Base-by-base conservation (phyloP, 2,113 vertebrate species). In the Aptenodytes forsteri region DNA sequence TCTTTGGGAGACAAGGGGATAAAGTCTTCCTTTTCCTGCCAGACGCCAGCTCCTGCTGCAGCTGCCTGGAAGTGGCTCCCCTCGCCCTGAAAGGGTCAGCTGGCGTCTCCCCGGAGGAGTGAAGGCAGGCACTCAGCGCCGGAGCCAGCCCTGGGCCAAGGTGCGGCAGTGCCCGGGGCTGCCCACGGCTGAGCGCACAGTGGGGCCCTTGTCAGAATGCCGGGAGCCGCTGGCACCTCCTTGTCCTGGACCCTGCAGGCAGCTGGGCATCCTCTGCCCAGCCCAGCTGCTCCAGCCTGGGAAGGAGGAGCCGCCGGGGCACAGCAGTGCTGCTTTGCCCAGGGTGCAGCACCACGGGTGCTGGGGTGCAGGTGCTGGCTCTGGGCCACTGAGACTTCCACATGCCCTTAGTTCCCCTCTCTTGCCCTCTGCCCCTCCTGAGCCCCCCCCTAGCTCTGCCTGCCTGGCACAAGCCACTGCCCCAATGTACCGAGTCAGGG, bases 1-100 rank as follows among this genome's bases (percentile, higher is more conserved):
- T 79, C 64, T 52, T 72, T 21, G 22, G 36, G 69, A 92, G 61
- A 92, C 55, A 82, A 93, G 52, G 17, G 29, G 20, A 47, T 29
- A 32, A 52, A 50, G 55, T 70, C 59, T 92, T 91, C 90, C 82
- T 78, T 87, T 90, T 90, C 95, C 94, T 90, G 90, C 55, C 85
- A 87, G 78, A 42, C 17, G 2, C 65, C 64, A 27, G 32, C 55
- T 55, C 46, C 58, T n/a, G 25, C 76, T 84, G 83, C 95, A 93
- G 96, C 92, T 94, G 95, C 59, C 82, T 77, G 69, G 89, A 71
- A 90, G 75, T 9, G 0, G 18, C 69, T 77, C 56, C 19, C 38
- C 79, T 32, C 9, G 7, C 34, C 14, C 49, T 83, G 66, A 82
- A 89, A 91, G 62, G 61, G 73, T 76, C 76, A 47, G 73, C 94